Conservation (phyloP, 2,797 vertebrate genomes). For the Microctenopoma steveboyesi region DNA sequence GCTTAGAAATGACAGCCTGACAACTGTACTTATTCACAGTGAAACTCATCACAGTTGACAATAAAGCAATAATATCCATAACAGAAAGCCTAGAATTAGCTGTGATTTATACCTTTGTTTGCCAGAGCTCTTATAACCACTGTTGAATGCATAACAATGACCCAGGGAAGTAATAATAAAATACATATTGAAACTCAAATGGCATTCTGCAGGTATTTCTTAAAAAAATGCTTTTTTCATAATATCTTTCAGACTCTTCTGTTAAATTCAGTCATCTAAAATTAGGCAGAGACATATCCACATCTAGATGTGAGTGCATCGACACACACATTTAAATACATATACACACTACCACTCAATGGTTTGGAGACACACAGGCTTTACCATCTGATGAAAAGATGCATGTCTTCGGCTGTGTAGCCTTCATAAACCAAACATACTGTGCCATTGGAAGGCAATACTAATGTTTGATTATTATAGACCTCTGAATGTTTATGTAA, state of each 20-base stretch:
- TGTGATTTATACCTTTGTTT: slow-evolving; percentile 37
- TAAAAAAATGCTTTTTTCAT: background rate
- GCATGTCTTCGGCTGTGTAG: too few species aligned
- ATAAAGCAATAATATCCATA: slow-evolving; percentile 31
- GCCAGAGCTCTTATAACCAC: slow-evolving; percentile 14
- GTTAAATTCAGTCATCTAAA: slow-evolving; percentile 13
- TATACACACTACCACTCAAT: too few species aligned
- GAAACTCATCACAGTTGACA: slow-evolving; percentile 57
- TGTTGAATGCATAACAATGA: slow-evolving; percentile 12
- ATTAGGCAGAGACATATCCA: slow-evolving; percentile 29
- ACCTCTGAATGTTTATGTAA: too few species aligned
- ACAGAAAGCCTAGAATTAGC: slow-evolving; percentile 23
- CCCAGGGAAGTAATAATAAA: background rate
- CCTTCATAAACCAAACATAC: too few species aligned
- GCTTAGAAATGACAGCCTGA: slow-evolving; percentile 43
- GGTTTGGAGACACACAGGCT: too few species aligned
- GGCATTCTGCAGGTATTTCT: background rate
- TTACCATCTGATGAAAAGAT: too few species aligned
- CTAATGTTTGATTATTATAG: too few species aligned
- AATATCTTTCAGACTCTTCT: slow-evolving; percentile 13
- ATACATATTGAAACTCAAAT: slow-evolving; percentile 8
- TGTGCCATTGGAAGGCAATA: too few species aligned
- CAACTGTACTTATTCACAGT: slow-evolving; percentile 43
- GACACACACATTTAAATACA: background rate
- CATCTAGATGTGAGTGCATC: slow-evolving; percentile 6